These are phyloP conservation scores for Pseudococcus longispinus DNA, from an alignment of 2,888 invertebrate species.

Conservation along the genomic window DNA sequence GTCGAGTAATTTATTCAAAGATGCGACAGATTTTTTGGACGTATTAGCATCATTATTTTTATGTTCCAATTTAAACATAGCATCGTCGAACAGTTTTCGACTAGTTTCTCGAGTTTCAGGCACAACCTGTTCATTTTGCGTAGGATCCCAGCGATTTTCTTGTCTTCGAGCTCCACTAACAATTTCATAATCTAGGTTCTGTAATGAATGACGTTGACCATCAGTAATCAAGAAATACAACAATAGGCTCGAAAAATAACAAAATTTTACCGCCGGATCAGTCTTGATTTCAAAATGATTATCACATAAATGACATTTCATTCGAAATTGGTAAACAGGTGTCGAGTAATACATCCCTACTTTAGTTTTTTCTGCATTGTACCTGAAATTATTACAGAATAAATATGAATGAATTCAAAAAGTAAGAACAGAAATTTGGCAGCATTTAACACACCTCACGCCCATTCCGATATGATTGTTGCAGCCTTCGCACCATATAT, in stretches of 20 bases:
- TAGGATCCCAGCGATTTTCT: conserved; percentile 98
- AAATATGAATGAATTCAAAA: neutral
- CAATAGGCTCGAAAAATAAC: neutral
- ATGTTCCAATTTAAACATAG: conserved; percentile 98
- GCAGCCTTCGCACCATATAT: conserved; percentile 99
- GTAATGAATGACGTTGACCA: conserved; percentile 60
- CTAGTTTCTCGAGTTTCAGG: conserved; percentile 91
- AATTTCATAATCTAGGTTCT: conserved; percentile 97
- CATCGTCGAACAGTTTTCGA: conserved; percentile 88
- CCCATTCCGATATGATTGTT: conserved; percentile 99
- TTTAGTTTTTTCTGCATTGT: conserved; percentile 92
- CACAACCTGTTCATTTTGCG: conserved; percentile 91
- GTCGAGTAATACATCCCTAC: conserved; percentile 98
- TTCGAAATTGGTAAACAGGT: conserved; percentile 95
- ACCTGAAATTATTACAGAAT: conserved; percentile 66
- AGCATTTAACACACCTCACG: conserved; percentile 69
- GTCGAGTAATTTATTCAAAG: conserved; percentile 77
- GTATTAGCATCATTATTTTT: conserved; percentile 78
- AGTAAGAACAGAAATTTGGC: neutral
- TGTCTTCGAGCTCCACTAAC: conserved; percentile 93
- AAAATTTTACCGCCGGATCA: conserved; percentile 74
- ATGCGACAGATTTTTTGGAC: conserved; percentile 75
- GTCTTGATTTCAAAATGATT: conserved; percentile 98
- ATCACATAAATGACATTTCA: conserved; percentile 98
- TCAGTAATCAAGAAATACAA: neutral